Evolutionary conservation across 2,113 vertebrate genomes (phyloP).

Genomic region (Tonatia bakeri): DNA sequence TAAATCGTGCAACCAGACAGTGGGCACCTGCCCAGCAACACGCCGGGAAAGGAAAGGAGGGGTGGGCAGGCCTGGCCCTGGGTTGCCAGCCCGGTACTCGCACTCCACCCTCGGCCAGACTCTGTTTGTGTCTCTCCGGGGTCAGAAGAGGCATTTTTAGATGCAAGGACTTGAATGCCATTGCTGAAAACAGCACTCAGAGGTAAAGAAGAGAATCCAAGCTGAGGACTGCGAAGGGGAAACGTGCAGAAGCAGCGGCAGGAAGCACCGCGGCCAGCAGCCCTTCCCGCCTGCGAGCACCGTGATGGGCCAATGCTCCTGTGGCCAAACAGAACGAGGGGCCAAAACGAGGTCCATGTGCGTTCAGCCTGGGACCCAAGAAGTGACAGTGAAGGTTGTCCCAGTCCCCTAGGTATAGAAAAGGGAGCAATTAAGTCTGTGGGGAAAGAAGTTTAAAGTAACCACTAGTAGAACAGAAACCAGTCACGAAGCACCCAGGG

Average conservation of each 20-base stretch:
- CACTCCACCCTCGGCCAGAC: neutral
- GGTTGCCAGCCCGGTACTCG: fast-evolving
- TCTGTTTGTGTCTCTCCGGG: fast-evolving
- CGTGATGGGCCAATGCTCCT: too few species aligned
- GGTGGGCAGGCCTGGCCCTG: fast-evolving
- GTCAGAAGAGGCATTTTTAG: neutral
- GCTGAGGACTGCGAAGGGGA: neutral
- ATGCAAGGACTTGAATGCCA: neutral
- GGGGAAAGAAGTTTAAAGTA: neutral
- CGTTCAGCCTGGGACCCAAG: neutral
- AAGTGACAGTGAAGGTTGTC: fast-evolving
- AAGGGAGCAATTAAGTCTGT: fast-evolving
- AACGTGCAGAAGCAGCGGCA: too few species aligned
- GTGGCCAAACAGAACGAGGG: too few species aligned
- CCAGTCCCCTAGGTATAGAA: fast-evolving
- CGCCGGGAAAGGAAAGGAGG: fast-evolving
- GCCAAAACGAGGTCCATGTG: too few species aligned
- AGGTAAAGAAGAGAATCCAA: neutral
- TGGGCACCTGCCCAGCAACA: neutral
- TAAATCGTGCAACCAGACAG: neutral
- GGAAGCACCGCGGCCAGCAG: neutral
- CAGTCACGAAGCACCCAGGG: neutral
- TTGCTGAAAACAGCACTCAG: fast-evolving
- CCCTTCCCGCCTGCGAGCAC: too few species aligned
- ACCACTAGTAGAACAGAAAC: neutral